These are phyloP conservation scores for Patiria miniata DNA, from an alignment of 35 echinoderm and acorn worm genomes.

Conservation along the genomic window DNA sequence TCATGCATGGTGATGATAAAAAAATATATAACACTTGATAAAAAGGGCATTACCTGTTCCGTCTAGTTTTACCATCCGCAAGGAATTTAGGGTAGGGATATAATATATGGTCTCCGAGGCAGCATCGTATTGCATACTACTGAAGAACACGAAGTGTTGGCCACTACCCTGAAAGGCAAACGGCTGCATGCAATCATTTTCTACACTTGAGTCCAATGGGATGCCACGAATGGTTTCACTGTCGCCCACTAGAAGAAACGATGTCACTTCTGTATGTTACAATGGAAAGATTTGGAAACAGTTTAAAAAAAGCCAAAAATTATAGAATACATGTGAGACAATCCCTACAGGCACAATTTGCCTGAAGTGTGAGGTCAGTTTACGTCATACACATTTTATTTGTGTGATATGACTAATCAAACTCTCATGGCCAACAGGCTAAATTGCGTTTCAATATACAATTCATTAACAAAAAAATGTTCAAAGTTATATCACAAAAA, in stretches of 20 bases:
- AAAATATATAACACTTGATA: neutral
- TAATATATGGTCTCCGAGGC: neutral
- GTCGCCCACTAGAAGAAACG: neutral
- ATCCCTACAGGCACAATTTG: too few species aligned
- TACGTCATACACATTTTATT: too few species aligned
- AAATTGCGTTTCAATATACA: too few species aligned
- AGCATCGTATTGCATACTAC: neutral
- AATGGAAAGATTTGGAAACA: neutral
- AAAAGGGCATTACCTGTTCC: neutral
- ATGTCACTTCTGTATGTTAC: neutral
- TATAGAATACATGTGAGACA: too few species aligned
- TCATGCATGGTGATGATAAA: too few species aligned
- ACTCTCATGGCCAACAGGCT: too few species aligned
- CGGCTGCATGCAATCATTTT: slow-evolving; percentile 4
- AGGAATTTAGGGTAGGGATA: too few species aligned
- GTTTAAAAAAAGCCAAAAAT: neutral
- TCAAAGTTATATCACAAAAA: too few species aligned
- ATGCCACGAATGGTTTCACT: neutral
- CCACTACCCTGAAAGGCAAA: neutral
- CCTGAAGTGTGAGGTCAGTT: too few species aligned
- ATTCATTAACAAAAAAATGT: too few species aligned
- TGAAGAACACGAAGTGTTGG: neutral
- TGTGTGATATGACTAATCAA: too few species aligned
- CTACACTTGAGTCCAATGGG: neutral
- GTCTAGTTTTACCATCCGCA: neutral